A percentile compares a stretch with the other conserved stretches of the same genome.
phyloP scores from a whole-genome alignment of 1,140 invertebrate genomes.

The Bombus terrestris region DNA sequence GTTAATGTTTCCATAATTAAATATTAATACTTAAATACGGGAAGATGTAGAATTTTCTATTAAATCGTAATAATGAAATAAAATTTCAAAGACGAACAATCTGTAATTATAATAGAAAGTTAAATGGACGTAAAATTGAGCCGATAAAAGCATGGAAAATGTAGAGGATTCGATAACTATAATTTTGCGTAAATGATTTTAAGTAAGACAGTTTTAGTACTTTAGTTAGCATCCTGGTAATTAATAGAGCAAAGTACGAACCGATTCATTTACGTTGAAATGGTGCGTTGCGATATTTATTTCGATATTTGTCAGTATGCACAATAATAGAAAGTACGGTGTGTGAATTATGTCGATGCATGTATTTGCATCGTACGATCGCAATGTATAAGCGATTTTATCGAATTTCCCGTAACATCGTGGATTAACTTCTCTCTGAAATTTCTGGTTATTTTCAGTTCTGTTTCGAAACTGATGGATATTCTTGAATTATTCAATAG shows the following conservation, averaged over 20 bases:
- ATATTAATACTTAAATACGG: neutral
- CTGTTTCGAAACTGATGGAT: neutral
- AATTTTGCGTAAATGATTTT: neutral
- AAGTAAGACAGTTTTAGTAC: constrained; percentile 13
- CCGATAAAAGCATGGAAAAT: neutral
- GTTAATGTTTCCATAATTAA: neutral
- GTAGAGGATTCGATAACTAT: neutral
- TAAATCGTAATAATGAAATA: neutral
- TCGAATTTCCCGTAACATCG: neutral
- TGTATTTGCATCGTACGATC: neutral
- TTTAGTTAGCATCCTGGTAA: neutral
- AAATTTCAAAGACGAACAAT: too few relatives aligned
- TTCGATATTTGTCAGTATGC: constrained; percentile 11
- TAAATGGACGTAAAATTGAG: neutral
- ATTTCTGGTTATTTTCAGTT: neutral
- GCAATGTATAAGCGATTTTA: neutral
- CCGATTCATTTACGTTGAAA: neutral
- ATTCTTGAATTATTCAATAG: neutral
- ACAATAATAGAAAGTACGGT: constrained; percentile 3
- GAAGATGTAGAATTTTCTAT: neutral
- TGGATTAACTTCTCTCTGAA: neutral
- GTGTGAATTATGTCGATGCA: neutral
- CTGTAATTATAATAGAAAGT: neutral
- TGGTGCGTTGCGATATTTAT: neutral
- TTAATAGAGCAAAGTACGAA: neutral